Conservation (phyloP, 1,140 invertebrate genomes). For the honey bee (Apis mellifera) region Amel_HAv3.1 CM009943.2:7729001-7729500, state of each 20-base stretch:
- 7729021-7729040: constrained; percentile 29
- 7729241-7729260: constrained; percentile 19
- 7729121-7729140: constrained; percentile 12
- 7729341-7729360: neutral
- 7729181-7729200: neutral
- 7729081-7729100: constrained; percentile 79
- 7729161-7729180: neutral
- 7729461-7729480: neutral
- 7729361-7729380: neutral
- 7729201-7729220: neutral
- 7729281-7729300: constrained; percentile 46
- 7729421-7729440: constrained; percentile 11
- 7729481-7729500: constrained; percentile 38
- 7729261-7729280: constrained; percentile 54
- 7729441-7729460: neutral
- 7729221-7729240: constrained; percentile 8
- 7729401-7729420: neutral
- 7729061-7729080: constrained; percentile 76
- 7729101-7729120: constrained; percentile 64
- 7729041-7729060: constrained; percentile 3
- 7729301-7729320: constrained; percentile 19
- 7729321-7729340: neutral
- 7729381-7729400: neutral
- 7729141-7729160: neutral
- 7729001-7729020: constrained; percentile 42